Base-by-base conservation (phyloP, 2,113 vertebrate genomes). In the Psephotus haematonotus region DNA sequence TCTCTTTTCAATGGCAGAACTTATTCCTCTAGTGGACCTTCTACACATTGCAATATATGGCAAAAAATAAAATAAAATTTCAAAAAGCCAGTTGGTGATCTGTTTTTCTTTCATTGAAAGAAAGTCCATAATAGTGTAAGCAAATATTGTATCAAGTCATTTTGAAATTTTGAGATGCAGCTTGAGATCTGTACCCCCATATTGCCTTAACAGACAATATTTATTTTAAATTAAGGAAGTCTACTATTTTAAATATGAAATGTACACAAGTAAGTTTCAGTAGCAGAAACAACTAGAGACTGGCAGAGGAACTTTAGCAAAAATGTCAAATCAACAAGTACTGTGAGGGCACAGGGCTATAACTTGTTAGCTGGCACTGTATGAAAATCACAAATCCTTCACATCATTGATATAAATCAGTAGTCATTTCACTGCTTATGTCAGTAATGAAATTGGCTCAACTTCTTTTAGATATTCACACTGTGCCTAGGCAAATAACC, bases 61-160 rank as follows among this genome's bases (percentile, higher is more conserved):
- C 25, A 72, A 76, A 68, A 60, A 62, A 7, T 8, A 27, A 76
- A 88, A 50, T 29, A 55, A 84, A 70, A 35, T 12, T 59, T 59
- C n/a, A 35, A 59, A 59, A 91, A 79, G 27, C n/a, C 28, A 22
- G 17, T 10, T 47, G 22, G 19, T 49, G 29, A 49, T 74, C 27
- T 65, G 17, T 31, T 90, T 92, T 67, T 43, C 29, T 43, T 49
- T 87, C 12, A 28, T 7, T 31, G 29, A 44, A 65, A 81, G 39
- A 59, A 72, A 4, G 5, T 43, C 25, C 25, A 0, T 0, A 76
- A 74, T 4, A 43, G 17, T 28, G 6, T 11, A 71, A 82, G 17
- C 15, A 65, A 97, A 88, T 68, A 46, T 13, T 81, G 24, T 39
- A 53, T 75, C 8, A 43, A 59, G n/a, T 37, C 2, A 24, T 10